phyloP scores from a whole-genome alignment of 1,140 invertebrate species.

The Thaumetopoea pityocampa region DNA sequence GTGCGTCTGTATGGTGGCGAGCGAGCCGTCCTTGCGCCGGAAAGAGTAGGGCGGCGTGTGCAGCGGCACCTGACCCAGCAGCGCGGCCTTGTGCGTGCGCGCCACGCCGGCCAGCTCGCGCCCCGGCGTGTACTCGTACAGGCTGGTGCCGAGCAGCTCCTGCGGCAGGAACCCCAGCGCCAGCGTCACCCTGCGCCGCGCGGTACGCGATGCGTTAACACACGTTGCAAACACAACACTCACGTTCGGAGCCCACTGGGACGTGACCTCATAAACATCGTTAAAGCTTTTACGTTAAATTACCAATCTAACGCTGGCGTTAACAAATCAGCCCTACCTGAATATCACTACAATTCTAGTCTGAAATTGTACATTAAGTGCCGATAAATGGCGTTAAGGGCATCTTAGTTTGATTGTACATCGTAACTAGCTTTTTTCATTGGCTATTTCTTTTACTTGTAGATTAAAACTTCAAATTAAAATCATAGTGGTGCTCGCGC shows the following conservation, averaged over 20 bases:
- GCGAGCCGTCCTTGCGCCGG: conserved; percentile 85
- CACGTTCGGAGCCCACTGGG: too few species aligned
- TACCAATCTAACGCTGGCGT: neutral
- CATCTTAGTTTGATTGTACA: too few species aligned
- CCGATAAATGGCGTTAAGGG: too few species aligned
- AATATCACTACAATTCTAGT: too few species aligned
- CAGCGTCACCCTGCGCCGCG: conserved; percentile 91
- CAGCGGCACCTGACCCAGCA: conserved; percentile 80
- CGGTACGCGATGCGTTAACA: too few species aligned
- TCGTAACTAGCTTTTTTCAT: too few species aligned
- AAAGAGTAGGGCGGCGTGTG: conserved; percentile 87
- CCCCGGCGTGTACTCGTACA: conserved; percentile 95
- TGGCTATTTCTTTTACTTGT: too few species aligned
- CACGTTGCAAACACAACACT: too few species aligned
- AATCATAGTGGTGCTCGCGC: neutral
- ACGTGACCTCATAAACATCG: too few species aligned
- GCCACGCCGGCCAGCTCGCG: conserved; percentile 89
- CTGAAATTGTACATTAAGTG: too few species aligned
- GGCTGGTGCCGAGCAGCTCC: conserved; percentile 93
- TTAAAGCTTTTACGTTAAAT: neutral
- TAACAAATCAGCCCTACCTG: too few species aligned
- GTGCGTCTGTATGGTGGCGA: conserved; percentile 85
- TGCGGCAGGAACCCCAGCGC: conserved; percentile 94
- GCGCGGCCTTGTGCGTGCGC: conserved; percentile 88
- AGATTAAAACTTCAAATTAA: too few species aligned